phyloP scores from a whole-genome alignment of 2,797 vertebrate species.

The Sebastes cheni region DNA sequence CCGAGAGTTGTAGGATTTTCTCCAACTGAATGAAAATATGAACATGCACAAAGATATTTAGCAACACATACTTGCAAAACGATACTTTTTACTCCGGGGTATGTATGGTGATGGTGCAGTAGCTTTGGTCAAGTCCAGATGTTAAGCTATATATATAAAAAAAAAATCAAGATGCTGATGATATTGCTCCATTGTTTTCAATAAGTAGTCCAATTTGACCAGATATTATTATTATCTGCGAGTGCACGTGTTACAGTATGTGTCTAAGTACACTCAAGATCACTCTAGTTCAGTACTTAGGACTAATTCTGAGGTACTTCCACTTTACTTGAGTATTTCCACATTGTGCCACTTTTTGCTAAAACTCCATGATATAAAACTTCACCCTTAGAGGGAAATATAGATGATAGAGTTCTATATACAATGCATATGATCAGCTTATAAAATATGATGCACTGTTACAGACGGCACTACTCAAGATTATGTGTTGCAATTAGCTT shows the following conservation, averaged over 20 bases:
- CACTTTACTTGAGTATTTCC: neutral
- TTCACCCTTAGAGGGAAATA: neutral
- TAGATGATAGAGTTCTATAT: neutral
- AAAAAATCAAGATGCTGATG: neutral
- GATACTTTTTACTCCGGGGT: neutral
- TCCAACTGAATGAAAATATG: neutral
- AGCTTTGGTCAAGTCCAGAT: neutral
- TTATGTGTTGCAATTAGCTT: neutral
- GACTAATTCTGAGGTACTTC: neutral
- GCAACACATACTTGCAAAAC: neutral
- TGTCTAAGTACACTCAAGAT: neutral
- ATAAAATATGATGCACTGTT: neutral
- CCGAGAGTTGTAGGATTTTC: neutral
- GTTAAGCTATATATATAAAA: neutral
- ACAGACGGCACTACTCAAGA: neutral
- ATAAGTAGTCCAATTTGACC: neutral
- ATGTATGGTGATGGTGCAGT: neutral
- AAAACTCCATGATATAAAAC: neutral
- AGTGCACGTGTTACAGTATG: neutral
- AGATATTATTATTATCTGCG: neutral
- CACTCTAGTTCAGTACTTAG: neutral
- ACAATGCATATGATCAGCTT: neutral
- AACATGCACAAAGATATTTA: neutral
- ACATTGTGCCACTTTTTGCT: neutral
- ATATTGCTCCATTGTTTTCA: neutral